Conservation (phyloP, 2,888 invertebrate genomes). For the Eristalinus aeneus region DNA sequence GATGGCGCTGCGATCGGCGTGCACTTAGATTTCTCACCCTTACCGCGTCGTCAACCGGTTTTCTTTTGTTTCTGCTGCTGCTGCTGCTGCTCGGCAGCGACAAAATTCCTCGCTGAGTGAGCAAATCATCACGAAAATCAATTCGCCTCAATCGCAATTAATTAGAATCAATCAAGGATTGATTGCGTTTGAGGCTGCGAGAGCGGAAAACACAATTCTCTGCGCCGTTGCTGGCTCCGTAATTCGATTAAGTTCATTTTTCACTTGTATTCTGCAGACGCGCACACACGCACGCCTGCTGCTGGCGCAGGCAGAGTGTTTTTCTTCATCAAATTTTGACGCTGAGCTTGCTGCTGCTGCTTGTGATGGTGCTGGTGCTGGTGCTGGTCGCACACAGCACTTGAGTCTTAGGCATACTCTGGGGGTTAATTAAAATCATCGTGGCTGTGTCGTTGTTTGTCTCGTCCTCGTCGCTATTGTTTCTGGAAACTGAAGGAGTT, state of each 20-base stretch:
- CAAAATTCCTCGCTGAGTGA: background rate
- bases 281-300: conserved; percentile 5
- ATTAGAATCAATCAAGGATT: conserved; percentile 59
- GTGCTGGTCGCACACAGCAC: conserved; percentile 5
- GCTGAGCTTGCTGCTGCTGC: conserved; percentile 38
- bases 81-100: background rate
- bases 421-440: conserved; percentile 39
- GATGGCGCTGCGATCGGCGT: background rate
- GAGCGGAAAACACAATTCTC: background rate
- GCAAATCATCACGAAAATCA: conserved; percentile 24
- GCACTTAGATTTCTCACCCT: background rate
- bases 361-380: conserved; percentile 16
- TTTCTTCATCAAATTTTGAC: conserved; percentile 64
- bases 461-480: background rate
- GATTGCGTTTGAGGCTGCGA: background rate
- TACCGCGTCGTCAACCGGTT: background rate
- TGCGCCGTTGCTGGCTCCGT: conserved; percentile 16
- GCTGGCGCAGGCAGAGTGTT: conserved; percentile 44
- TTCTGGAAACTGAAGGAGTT: background rate
- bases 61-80: background rate
- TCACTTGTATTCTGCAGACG: conserved; percentile 1
- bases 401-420: conserved; percentile 21
- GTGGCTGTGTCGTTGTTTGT: background rate
- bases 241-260: conserved; percentile 51
- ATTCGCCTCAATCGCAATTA: conserved; percentile 44